Evolutionary conservation across 2,888 invertebrate species (phyloP), one percentile per base, ranked within the genome.

Genomic region (Gari tellinella): DNA sequence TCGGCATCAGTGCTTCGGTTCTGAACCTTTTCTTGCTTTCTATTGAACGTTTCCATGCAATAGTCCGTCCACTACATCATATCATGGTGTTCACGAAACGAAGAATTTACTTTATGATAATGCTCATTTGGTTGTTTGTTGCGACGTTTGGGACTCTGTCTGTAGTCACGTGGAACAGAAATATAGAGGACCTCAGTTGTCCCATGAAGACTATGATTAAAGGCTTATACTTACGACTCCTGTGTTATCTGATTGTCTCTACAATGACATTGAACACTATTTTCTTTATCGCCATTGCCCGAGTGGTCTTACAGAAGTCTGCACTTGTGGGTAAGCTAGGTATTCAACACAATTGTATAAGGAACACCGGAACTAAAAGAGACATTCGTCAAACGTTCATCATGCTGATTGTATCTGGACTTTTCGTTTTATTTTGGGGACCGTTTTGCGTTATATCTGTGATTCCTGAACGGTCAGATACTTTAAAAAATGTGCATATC

Each of bases 41-140:
- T 1, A 26, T 66, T 23, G 66, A 66, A 58, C 19, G 66, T 14
- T 66, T 66, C 40, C 52, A 60, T 51, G 58, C 66, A 8, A 52
- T 66, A 17, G 41, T 43, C n/a, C 37, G 45, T n/a, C 66, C 66
- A 4, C 40, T 66, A 14, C 37, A 38, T 2, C 66, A 66, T 45
- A 15, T 19, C 19, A 4, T 46, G n/a, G 23, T 51, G 15, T 49
- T 66, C 23, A 60, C 66, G 0, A 60, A 45, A 51, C 15, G 46
- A 45, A 43, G 66, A 19, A 12, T 66, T 7, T 66, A 66, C 23
- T 23, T 56, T 12, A 23, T 41, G 2, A 66, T 66, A 21, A 38
- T 52, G 4, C 5, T 60, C 19, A 40, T 58, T 1, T 66, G 66
- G 66, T 46, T 60, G 19, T 48, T 41, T 45, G 21, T 43, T 7